Evolutionary conservation across 2,113 vertebrate genomes (phyloP).

Genomic region (Antechinus stuartii): DNA sequence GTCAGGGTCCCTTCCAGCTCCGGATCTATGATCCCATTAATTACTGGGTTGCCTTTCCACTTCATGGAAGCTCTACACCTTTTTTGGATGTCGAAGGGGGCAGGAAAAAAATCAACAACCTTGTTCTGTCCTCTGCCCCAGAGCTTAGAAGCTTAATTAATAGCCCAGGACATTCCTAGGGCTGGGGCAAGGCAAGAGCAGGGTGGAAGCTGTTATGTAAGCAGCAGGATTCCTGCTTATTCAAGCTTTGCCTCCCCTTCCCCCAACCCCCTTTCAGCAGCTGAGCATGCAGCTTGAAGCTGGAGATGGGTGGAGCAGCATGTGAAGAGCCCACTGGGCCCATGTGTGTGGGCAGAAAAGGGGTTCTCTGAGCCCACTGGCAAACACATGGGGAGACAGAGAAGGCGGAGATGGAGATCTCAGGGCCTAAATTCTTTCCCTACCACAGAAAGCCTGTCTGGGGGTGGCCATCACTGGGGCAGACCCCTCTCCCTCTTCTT

Average conservation of each 20-base stretch:
- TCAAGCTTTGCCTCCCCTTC: not conserved
- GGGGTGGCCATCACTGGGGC: not conserved
- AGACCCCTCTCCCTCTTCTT: not conserved
- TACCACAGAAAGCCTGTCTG: not conserved
- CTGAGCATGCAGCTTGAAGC: not conserved
- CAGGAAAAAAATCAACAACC: not conserved
- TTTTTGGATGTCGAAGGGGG: not conserved
- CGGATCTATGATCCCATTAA: not conserved
- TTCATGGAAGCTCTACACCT: not conserved
- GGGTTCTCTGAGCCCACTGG: not conserved
- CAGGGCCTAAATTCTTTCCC: not conserved
- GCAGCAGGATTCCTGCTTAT: not conserved
- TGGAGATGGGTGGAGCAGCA: not conserved
- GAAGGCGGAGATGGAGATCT: not conserved
- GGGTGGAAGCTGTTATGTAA: not conserved
- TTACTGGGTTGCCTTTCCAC: not conserved
- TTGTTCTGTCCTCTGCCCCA: not conserved
- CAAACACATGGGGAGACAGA: not conserved
- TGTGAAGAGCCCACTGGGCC: not conserved
- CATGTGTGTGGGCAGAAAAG: not conserved
- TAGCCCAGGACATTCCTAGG: not conserved
- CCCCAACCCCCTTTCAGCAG: not conserved
- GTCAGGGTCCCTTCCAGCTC: not conserved
- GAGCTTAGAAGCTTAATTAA: constrained; percentile 8
- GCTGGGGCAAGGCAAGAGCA: not conserved